Conservation (phyloP, 1,140 invertebrate species). For the Wasmannia auropunctata region DNA sequence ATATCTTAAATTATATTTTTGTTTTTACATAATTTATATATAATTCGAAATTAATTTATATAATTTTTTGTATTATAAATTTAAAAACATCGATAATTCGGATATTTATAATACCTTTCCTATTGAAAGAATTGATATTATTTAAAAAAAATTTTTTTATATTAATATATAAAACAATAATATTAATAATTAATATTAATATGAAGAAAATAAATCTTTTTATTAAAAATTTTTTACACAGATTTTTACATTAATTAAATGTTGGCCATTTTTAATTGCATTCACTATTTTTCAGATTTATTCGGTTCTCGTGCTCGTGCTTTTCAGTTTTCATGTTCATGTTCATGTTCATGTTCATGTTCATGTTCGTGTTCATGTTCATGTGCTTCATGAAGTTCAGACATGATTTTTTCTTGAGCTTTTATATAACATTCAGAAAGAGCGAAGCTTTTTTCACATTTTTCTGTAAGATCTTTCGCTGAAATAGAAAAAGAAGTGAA, state of each 20-base stretch:
- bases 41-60: too few relatives aligned
- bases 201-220: not conserved
- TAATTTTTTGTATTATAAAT: too few relatives aligned
- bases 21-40: too few relatives aligned
- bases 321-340: too few relatives aligned
- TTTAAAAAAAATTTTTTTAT: not conserved
- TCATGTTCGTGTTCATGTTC: too few relatives aligned
- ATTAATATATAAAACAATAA: too few relatives aligned
- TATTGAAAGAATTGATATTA: not conserved
- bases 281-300: not conserved
- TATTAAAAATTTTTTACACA: not conserved
- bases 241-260: not conserved
- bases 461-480: not conserved
- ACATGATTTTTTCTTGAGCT: not conserved
- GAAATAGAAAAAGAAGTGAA: not conserved
- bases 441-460: not conserved
- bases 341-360: too few relatives aligned
- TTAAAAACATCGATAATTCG: too few relatives aligned
- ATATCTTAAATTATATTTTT: too few relatives aligned
- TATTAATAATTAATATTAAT: too few relatives aligned
- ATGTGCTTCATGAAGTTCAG: too few relatives aligned
- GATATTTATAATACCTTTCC: too few relatives aligned
- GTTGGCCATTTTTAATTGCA: not conserved
- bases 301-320: not conserved
- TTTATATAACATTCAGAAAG: not conserved